These are phyloP conservation scores for Paraplagusia blochii DNA, from an alignment of 2,113 vertebrate genomes.

Conservation along the genomic window DNA sequence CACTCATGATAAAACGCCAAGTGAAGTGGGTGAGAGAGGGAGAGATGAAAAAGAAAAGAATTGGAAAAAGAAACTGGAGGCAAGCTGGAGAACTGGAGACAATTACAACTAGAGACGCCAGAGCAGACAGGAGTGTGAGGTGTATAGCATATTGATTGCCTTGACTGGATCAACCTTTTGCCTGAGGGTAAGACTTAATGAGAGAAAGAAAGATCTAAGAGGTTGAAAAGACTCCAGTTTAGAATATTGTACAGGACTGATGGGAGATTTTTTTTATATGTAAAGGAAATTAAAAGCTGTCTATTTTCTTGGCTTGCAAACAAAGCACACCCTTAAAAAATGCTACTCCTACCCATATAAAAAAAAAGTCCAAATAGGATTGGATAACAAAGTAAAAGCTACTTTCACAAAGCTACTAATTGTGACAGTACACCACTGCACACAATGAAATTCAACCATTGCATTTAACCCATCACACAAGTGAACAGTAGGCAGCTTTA, in stretches of 20 bases:
- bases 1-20: slow-evolving; percentile 13
- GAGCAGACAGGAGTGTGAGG: neutral
- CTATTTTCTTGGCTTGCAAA: too few relatives aligned
- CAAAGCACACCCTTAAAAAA: too few relatives aligned
- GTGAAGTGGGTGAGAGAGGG: slow-evolving; percentile 3
- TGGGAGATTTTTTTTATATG: neutral
- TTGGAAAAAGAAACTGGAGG: neutral
- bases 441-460: too few relatives aligned
- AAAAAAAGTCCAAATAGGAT: too few relatives aligned
- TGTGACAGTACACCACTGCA: too few relatives aligned
- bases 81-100: slow-evolving; percentile 37
- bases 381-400: too few relatives aligned
- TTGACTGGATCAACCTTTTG: slow-evolving; percentile 20
- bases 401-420: too few relatives aligned
- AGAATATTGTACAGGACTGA: slow-evolving; percentile 4
- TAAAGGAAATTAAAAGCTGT: slow-evolving; percentile 3
- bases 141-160: slow-evolving; percentile 47
- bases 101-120: slow-evolving; percentile 16
- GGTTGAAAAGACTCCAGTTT: slow-evolving; percentile 1
- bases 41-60: slow-evolving; percentile 6
- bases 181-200: slow-evolving; percentile 65
- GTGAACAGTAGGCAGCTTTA: too few relatives aligned
- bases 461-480: too few relatives aligned
- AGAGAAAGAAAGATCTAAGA: slow-evolving; percentile 51
- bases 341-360: too few relatives aligned